phyloP scores from a whole-genome alignment of 2,888 invertebrate genomes.

The Choreutis nemorana region DNA sequence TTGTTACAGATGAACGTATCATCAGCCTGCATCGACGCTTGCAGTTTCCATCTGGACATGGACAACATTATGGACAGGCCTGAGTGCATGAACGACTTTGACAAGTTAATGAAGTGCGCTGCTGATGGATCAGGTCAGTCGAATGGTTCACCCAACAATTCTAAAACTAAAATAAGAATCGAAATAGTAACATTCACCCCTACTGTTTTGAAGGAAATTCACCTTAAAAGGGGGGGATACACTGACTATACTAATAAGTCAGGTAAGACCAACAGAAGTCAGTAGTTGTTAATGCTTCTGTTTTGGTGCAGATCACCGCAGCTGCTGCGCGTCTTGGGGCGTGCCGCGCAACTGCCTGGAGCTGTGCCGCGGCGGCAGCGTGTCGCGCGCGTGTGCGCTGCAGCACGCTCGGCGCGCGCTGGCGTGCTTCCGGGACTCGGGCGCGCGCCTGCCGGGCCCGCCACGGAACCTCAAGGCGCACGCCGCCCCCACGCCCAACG shows the following conservation, averaged over 20 bases:
- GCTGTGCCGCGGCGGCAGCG: constrained; percentile 82
- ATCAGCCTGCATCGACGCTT: constrained; percentile 80
- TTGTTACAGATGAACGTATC: constrained; percentile 72
- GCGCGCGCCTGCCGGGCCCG: constrained; percentile 81
- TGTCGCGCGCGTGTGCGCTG: constrained; percentile 74
- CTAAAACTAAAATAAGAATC: background rate
- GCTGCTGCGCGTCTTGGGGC: constrained; percentile 81
- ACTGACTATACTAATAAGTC: too few relatives aligned
- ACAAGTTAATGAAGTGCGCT: constrained; percentile 87
- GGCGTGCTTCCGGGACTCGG: constrained; percentile 82
- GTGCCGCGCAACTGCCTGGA: constrained; percentile 84
- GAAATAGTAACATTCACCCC: too few relatives aligned
- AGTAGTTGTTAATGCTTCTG: too few relatives aligned
- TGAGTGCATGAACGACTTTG: constrained; percentile 83
- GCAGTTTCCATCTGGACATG: constrained; percentile 83
- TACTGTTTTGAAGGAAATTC: too few relatives aligned
- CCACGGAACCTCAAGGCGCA: constrained; percentile 58
- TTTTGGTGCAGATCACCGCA: constrained; percentile 78
- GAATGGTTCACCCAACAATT: background rate
- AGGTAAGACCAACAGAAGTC: too few relatives aligned
- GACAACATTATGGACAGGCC: constrained; percentile 83
- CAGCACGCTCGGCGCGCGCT: constrained; percentile 79
- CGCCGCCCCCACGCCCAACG: constrained; percentile 42
- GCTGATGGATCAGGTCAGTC: constrained; percentile 74
- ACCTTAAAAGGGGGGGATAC: too few relatives aligned